These are phyloP conservation scores for Tiaroga cobitis DNA, from an alignment of 2,797 vertebrate species.

Conservation along the genomic window DNA sequence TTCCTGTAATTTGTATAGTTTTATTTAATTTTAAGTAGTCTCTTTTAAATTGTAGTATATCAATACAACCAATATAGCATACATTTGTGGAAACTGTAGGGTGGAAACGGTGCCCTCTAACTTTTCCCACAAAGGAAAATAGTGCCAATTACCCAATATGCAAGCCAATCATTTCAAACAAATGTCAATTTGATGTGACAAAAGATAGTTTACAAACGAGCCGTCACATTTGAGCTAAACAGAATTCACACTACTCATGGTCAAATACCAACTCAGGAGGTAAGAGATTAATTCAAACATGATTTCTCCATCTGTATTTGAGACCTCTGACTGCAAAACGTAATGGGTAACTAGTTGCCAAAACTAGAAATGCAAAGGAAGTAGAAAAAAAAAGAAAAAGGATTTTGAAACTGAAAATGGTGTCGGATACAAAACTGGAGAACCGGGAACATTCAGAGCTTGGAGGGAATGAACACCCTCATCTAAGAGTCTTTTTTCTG, in stretches of 20 bases:
- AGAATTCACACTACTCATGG: background rate
- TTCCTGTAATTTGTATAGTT: background rate
- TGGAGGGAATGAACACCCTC: constrained; percentile 31
- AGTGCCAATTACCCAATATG: background rate
- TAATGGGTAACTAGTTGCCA: background rate
- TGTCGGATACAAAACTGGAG: constrained; percentile 43
- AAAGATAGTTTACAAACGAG: background rate
- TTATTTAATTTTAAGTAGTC: background rate
- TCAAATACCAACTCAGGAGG: background rate
- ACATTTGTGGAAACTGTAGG: background rate
- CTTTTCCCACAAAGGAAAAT: background rate
- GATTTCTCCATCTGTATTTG: constrained; percentile 8
- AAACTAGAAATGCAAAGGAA: constrained; percentile 69
- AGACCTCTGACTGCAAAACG: background rate
- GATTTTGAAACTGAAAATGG: constrained; percentile 29
- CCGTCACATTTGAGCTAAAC: background rate
- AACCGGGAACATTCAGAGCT: constrained; percentile 45
- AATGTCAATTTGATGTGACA: background rate
- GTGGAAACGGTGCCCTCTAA: background rate
- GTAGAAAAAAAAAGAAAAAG: constrained; percentile 3
- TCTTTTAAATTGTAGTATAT: background rate
- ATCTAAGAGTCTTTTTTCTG: constrained; percentile 83
- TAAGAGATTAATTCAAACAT: background rate
- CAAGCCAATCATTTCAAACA: background rate
- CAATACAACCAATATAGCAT: background rate